phyloP scores from a whole-genome alignment of 2,113 vertebrate species.

The Orcinus orca region DNA sequence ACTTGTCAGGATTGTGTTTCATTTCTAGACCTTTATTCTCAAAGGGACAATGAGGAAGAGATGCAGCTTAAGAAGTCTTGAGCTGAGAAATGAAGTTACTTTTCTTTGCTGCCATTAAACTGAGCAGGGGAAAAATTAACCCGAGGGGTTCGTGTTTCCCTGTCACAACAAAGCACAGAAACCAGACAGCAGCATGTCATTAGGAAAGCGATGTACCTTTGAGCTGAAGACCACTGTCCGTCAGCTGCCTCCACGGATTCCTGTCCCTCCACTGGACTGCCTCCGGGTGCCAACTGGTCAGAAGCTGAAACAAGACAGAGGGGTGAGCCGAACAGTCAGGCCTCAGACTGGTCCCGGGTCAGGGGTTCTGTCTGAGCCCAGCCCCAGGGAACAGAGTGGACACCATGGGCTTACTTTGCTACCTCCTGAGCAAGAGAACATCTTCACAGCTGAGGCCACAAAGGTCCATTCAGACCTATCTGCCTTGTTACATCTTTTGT shows the following conservation, averaged over 20 bases:
- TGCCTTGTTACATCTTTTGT: neutral
- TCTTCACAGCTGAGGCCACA: neutral
- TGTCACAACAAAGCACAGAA: constrained; percentile 75
- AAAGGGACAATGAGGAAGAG: neutral
- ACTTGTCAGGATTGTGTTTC: constrained; percentile 40
- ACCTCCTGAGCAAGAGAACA: accelerated
- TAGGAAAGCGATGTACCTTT: neutral
- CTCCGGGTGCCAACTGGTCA: constrained; percentile 52
- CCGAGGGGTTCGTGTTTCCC: neutral
- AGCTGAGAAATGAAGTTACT: neutral
- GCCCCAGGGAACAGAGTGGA: neutral
- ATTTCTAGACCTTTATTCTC: constrained; percentile 50
- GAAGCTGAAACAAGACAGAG: constrained; percentile 70
- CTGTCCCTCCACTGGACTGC: constrained; percentile 23
- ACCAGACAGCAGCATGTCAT: constrained; percentile 18
- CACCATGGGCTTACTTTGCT: neutral
- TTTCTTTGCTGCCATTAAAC: neutral
- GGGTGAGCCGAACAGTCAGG: constrained; percentile 50
- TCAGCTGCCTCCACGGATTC: neutral
- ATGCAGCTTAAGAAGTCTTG: neutral
- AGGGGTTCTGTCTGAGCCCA: neutral
- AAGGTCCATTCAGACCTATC: neutral
- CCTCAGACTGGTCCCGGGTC: neutral
- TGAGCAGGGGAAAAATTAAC: neutral
- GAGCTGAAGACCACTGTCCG: constrained; percentile 54